phyloP scores from a whole-genome alignment of 2,797 vertebrate species.

The Staurois parvus region DNA sequence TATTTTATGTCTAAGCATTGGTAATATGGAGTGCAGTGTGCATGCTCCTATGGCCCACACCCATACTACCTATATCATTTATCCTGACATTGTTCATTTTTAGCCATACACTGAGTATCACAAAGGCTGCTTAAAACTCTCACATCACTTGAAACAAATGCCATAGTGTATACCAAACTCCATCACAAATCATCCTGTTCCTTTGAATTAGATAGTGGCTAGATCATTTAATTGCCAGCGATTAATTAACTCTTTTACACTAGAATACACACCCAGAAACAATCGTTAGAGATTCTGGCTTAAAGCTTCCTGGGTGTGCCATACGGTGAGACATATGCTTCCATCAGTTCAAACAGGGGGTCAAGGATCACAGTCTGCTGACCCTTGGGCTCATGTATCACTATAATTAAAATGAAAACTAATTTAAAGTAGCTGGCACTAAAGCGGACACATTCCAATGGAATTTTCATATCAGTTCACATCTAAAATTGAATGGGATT shows the following conservation, averaged over 20 bases:
- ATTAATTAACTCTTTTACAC: conserved; percentile 11
- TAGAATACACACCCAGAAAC: conserved; percentile 10
- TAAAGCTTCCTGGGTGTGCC: conserved; percentile 9
- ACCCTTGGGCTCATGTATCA: conserved; percentile 24
- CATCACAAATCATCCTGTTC: too few relatives aligned
- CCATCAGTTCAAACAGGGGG: conserved; percentile 20
- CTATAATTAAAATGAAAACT: conserved; percentile 43
- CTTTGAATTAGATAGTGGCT: too few relatives aligned
- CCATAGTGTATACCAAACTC: too few relatives aligned
- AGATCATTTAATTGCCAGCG: neutral
- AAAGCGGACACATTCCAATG: neutral
- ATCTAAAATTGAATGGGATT: neutral
- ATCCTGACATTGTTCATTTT: neutral
- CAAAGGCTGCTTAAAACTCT: too few relatives aligned
- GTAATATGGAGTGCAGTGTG: too few relatives aligned
- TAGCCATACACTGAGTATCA: too few relatives aligned
- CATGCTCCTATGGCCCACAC: too few relatives aligned
- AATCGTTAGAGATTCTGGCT: conserved; percentile 6
- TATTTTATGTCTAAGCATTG: too few relatives aligned
- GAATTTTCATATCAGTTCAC: conserved; percentile 21
- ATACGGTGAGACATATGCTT: conserved; percentile 34
- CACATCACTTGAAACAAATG: too few relatives aligned
- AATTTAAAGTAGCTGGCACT: neutral
- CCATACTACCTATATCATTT: neutral
- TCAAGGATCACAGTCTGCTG: conserved; percentile 21